Conservation (phyloP, 2,797 vertebrate species). For the Pampus argenteus region DNA sequence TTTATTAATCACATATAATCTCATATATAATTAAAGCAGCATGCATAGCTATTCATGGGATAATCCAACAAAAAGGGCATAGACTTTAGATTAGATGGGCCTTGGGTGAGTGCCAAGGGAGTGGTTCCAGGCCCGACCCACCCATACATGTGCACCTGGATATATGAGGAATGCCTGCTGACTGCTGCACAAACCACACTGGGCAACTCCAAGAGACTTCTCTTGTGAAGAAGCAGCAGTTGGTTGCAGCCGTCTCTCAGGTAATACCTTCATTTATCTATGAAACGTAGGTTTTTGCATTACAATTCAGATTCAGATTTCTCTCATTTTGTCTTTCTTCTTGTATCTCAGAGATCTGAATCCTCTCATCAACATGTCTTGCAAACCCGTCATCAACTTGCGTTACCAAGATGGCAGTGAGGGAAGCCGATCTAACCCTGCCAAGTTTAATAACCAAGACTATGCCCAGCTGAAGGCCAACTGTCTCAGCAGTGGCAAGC, state of each 20-base stretch:
- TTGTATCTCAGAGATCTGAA: not conserved
- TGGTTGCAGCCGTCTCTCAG: slow-evolving; percentile 15
- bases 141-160: too few species aligned
- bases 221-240: slow-evolving; percentile 14
- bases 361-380: slow-evolving; percentile 47
- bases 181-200: not conserved
- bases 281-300: not conserved
- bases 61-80: too few species aligned
- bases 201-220: slow-evolving; percentile 1
- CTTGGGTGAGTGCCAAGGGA: too few species aligned
- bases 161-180: slow-evolving; percentile 6
- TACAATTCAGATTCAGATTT: not conserved
- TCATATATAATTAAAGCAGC: too few species aligned
- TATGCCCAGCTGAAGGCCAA: slow-evolving; percentile 43
- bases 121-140: too few species aligned
- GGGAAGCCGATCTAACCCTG: slow-evolving; percentile 56
- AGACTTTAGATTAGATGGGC: too few species aligned
- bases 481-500: fast-evolving
- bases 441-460: slow-evolving; percentile 60
- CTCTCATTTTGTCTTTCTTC: not conserved
- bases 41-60: too few species aligned
- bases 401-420: slow-evolving; percentile 53
- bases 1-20: too few species aligned
- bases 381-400: slow-evolving; percentile 64
- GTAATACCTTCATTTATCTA: slow-evolving; percentile 3